Conservation (phyloP, 2,797 vertebrate species). For the Enteromius treurensis region DNA sequence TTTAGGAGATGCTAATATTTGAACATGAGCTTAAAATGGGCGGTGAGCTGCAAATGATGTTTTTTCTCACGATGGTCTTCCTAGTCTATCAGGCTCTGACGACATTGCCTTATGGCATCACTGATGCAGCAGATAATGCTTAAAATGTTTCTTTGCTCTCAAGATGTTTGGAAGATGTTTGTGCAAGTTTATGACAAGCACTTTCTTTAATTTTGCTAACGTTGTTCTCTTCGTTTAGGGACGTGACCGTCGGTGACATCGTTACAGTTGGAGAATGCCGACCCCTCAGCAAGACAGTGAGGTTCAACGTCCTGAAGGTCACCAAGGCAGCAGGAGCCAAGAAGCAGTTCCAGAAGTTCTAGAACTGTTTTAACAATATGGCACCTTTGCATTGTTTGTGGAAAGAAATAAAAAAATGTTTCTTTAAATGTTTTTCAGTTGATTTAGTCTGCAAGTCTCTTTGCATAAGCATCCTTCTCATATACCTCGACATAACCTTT, state of each 20-base stretch:
- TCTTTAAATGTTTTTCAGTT: background rate
- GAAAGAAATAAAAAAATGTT: conserved; percentile 42
- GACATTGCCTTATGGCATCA: conserved; percentile 77
- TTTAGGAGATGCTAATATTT: background rate
- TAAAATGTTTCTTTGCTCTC: no score
- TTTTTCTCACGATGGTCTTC: conserved; percentile 90
- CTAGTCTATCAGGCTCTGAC: conserved; percentile 76
- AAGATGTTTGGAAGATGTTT: background rate
- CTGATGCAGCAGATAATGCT: conserved; percentile 79
- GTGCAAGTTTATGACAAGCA: background rate
- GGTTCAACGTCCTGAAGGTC: conserved; percentile 97
- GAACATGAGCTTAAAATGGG: background rate
- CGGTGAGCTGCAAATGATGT: conserved; percentile 79
- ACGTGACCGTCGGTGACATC: conserved; percentile 90
- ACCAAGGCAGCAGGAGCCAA: conserved; percentile 96
- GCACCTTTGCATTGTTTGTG: conserved; percentile 31
- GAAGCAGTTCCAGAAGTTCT: conserved; percentile 99
- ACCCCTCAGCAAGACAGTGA: conserved; percentile 95
- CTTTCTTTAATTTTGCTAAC: background rate
- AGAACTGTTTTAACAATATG: conserved; percentile 49
- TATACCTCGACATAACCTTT: background rate
- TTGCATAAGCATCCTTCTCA: background rate
- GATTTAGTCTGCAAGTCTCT: background rate
- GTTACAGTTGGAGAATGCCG: conserved; percentile 94
- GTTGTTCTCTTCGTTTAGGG: conserved; percentile 74